These are phyloP conservation scores for Spilarctia lutea DNA, from an alignment of 2,888 invertebrate species.

Conservation along the genomic window DNA sequence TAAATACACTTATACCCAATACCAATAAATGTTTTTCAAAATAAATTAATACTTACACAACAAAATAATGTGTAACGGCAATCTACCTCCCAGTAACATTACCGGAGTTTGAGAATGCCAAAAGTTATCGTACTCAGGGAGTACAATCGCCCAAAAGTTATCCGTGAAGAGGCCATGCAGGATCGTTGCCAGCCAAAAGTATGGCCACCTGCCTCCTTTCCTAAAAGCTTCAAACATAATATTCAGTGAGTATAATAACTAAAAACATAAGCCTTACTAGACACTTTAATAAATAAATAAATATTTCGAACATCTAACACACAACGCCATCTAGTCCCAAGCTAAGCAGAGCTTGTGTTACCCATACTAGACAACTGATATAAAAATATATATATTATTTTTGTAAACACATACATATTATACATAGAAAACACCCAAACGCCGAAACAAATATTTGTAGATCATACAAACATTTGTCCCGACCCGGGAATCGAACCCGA, in stretches of 20 bases:
- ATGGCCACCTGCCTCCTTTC: conserved; percentile 91
- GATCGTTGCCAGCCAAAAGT: conserved; percentile 91
- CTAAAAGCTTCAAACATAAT: conserved; percentile 79
- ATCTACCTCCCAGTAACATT: conserved; percentile 89
- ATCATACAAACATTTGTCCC: too few species aligned
- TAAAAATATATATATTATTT: too few species aligned
- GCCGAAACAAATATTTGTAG: too few species aligned
- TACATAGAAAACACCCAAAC: too few species aligned
- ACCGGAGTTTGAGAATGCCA: conserved; percentile 94
- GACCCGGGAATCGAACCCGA: too few species aligned
- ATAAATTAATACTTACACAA: conserved; percentile 87
- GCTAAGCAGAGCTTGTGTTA: too few species aligned
- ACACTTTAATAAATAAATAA: too few species aligned
- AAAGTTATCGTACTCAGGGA: conserved; percentile 93
- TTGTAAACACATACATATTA: too few species aligned
- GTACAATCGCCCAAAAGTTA: conserved; percentile 89
- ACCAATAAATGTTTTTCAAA: neutral
- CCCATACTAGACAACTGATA: too few species aligned
- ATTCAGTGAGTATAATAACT: neutral
- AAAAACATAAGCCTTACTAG: neutral
- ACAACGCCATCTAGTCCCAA: too few species aligned
- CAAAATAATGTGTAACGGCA: conserved; percentile 91
- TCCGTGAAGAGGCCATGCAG: conserved; percentile 90
- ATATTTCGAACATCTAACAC: too few species aligned
- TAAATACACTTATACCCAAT: too few species aligned